Percentiles rank a stretch among this genome's conserved stretches.
Conservation (phyloP, 35 echinoderm and acorn worm species). For the Lytechinus variegatus region DNA sequence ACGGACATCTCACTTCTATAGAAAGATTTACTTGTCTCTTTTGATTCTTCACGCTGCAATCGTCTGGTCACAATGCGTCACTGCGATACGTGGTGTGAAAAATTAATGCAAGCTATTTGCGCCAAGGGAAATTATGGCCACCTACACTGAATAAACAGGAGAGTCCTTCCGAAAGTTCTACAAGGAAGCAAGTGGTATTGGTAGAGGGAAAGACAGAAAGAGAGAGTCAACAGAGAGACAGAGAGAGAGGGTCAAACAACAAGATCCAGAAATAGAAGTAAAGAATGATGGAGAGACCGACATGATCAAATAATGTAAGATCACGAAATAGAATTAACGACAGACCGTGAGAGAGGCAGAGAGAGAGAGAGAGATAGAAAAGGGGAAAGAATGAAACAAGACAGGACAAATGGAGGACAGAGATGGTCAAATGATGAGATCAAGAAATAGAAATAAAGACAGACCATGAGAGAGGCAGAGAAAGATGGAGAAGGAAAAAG, state of each 20-base stretch:
- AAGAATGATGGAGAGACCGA: neutral
- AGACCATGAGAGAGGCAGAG: neutral
- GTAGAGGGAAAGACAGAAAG: neutral
- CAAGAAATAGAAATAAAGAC: neutral
- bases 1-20: neutral
- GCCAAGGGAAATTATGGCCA: constrained; percentile 40
- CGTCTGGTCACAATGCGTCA: constrained; percentile 30
- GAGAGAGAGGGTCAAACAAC: neutral
- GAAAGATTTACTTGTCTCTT: neutral
- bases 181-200: neutral
- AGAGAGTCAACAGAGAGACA: neutral
- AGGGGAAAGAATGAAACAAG: neutral
- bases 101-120: constrained; percentile 34
- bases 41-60: neutral
- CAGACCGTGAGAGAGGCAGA: too few species aligned
- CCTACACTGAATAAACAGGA: constrained; percentile 38
- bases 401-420: neutral
- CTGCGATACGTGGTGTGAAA: neutral
- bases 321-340: neutral
- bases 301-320: too few species aligned
- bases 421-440: neutral
- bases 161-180: neutral
- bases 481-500: neutral
- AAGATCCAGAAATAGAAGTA: neutral
- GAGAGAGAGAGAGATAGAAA: neutral